Conservation (phyloP, 2,113 vertebrate genomes). For the Struthidea cinerea region DNA sequence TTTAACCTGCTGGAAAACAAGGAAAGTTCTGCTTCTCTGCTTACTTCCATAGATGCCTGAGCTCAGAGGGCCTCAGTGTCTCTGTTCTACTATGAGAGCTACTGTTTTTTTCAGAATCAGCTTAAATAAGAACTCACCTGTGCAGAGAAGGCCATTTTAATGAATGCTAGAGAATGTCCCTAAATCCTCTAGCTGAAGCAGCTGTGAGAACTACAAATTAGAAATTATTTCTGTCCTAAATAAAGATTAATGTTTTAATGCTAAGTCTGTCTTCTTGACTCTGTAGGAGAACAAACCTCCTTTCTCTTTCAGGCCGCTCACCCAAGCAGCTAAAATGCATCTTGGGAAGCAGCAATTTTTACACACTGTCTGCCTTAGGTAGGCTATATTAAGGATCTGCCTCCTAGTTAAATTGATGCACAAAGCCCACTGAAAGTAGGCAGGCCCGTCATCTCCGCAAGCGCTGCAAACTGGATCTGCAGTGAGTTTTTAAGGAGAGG, state of each 20-base stretch:
- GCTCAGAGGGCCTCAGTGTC: neutral
- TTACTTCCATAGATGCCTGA: neutral
- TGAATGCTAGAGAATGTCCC: neutral
- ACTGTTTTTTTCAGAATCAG: neutral
- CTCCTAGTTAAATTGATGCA: neutral
- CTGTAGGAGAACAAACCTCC: neutral
- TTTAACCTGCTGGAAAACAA: neutral
- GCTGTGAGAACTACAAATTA: neutral
- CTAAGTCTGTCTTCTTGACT: neutral
- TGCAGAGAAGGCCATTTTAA: neutral
- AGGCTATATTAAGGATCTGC: neutral
- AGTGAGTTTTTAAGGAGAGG: neutral
- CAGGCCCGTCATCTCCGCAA: neutral
- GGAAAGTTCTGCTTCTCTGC: neutral
- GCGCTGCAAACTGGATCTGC: neutral
- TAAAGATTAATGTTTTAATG: neutral
- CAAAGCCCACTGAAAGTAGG: neutral
- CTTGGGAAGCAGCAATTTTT: neutral
- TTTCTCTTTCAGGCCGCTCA: neutral
- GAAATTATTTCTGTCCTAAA: neutral
- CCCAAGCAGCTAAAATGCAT: neutral
- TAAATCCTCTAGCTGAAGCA: slow-evolving; percentile 10
- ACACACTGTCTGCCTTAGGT: neutral
- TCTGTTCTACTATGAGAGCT: neutral
- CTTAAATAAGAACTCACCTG: neutral